Evolutionary conservation across 2,888 invertebrate species (phyloP), one percentile per base, ranked within the genome.

Genomic region (Mesochorus sp.): DNA sequence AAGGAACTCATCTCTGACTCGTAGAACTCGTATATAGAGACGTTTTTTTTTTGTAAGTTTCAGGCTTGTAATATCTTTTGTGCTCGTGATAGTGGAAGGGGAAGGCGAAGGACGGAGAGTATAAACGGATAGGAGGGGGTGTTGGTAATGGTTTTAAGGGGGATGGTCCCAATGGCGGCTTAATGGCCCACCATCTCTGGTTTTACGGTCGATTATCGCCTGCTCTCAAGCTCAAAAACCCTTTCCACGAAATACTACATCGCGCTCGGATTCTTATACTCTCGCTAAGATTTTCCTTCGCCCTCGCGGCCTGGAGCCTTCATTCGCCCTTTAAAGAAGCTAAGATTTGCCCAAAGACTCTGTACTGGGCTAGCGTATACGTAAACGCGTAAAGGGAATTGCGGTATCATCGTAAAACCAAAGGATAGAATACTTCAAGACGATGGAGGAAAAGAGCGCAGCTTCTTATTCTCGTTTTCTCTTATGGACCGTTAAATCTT

Each of bases 151-250:
- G 83, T 81, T 77, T 73, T 68, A 67, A 57, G 61, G 64, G 59
- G 78, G 70, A 78, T 70, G 78, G 72, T 68, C 71, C 73, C 81
- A 80, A 82, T 73, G 82, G 74, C 76, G 59, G 78, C 80, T 82
- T 85, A 86, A 85, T 86, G 84, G 82, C 76, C 76, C 76, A 83
- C 84, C 82, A 83, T 85, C 82, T 82, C 82, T 80, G 83, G 84
- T 85, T 90, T 89, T 90, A 89, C 87, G 89, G 88, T 87, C 89
- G 89, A 90, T 90, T 90, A 90, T 90, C 89, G 84, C 84, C 81
- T 51, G 59, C 75, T 78, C 74, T 57, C 62, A 49, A 51, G n/a
- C 75, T 67, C 57, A n/a, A 62, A 61, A 80, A 82, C 82, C 82
- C 82, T 81, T 82, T 82, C 73, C 67, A 70, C 73, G 53, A 75